A percentile compares a stretch with the other conserved stretches of the same genome.
These are phyloP conservation scores for Masnerella sp. DNA, from an alignment of 2,888 invertebrate species.

Conservation along the genomic window DNA sequence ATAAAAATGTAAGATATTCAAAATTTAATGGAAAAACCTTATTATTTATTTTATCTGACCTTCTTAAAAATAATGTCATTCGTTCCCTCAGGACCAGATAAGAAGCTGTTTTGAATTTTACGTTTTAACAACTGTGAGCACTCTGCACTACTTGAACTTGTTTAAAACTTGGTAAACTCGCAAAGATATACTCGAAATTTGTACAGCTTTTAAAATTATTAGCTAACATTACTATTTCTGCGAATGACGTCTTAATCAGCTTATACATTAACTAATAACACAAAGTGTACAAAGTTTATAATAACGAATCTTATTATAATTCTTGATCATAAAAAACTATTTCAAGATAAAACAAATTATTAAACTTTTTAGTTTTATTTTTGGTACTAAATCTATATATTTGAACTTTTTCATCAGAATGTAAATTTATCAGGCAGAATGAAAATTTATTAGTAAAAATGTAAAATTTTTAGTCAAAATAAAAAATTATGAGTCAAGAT, in stretches of 20 bases:
- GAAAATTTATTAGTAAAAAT: too few species aligned
- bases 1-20: neutral
- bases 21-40: neutral
- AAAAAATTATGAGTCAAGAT: too few species aligned
- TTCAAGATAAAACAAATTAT: too few species aligned
- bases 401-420: too few species aligned
- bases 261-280: too few species aligned
- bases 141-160: slow-evolving; percentile 14
- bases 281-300: neutral
- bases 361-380: too few species aligned
- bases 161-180: slow-evolving; percentile 24
- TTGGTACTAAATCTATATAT: too few species aligned
- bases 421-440: too few species aligned
- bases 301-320: neutral
- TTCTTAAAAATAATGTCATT: slow-evolving; percentile 13
- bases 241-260: too few species aligned
- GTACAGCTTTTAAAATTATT: slow-evolving; percentile 24
- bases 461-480: too few species aligned
- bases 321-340: too few species aligned
- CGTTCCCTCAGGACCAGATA: slow-evolving; percentile 26
- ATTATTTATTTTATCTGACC: neutral
- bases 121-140: slow-evolving; percentile 27
- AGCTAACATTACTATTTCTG: slow-evolving; percentile 13
- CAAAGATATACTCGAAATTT: slow-evolving; percentile 16
- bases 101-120: slow-evolving; percentile 35